Percentiles rank a stretch among this genome's conserved stretches.
Conservation (phyloP, 2,113 vertebrate genomes). For the Stictonetta naevosa region DNA sequence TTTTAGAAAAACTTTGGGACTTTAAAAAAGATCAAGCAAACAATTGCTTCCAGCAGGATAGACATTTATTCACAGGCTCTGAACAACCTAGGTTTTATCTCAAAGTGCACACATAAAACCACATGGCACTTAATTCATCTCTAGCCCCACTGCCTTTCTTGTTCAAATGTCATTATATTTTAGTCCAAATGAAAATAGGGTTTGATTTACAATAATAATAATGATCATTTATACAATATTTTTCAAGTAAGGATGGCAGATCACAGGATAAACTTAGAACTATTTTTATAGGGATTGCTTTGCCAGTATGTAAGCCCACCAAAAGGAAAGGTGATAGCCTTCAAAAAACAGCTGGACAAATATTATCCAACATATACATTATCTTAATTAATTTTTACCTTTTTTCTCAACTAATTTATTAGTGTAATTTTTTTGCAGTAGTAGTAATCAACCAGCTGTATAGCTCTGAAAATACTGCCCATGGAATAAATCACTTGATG, state of each 20-base stretch:
- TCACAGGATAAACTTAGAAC: conserved; percentile 35
- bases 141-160: not conserved
- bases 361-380: conserved; percentile 55
- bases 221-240: conserved; percentile 29
- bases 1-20: not conserved
- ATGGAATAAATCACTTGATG: conserved; percentile 38
- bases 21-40: not conserved
- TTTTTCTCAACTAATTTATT: conserved; percentile 53
- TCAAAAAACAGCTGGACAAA: conserved; percentile 57
- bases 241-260: conserved; percentile 34
- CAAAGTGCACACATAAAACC: not conserved
- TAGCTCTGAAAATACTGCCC: conserved; percentile 21
- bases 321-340: conserved; percentile 45
- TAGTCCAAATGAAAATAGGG: conserved; percentile 38
- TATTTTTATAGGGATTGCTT: conserved; percentile 40
- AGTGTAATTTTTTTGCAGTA: conserved; percentile 32
- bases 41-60: not conserved
- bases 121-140: not conserved
- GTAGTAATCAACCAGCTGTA: conserved; percentile 24
- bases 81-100: not conserved
- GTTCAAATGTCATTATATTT: conserved; percentile 35
- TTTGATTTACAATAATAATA: conserved; percentile 54
- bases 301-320: not conserved
- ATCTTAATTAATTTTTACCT: conserved; percentile 60
- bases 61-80: not conserved